These are phyloP conservation scores for Stenurella melanura DNA, from an alignment of 2,888 invertebrate genomes.

Conservation along the genomic window DNA sequence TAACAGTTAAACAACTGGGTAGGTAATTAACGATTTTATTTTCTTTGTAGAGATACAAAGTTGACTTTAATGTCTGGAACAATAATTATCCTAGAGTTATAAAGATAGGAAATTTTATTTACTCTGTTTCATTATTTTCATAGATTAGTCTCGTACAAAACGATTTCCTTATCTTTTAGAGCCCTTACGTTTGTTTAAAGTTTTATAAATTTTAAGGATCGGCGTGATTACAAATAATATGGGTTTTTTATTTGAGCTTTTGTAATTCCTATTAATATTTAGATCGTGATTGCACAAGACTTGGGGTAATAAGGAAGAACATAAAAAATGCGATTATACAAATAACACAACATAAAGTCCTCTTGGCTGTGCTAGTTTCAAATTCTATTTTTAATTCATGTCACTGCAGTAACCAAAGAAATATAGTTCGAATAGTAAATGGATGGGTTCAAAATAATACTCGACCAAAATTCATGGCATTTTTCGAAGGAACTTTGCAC, in stretches of 20 bases:
- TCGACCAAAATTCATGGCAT: too few relatives aligned
- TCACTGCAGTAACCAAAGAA: too few relatives aligned
- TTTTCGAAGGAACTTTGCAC: too few relatives aligned
- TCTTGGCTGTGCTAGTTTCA: too few relatives aligned
- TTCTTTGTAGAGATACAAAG: slow-evolving; percentile 29
- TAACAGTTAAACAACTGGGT: slow-evolving; percentile 9
- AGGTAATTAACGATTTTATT: slow-evolving; percentile 28
- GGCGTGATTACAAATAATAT: not conserved
- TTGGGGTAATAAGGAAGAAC: not conserved
- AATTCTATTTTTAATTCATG: too few relatives aligned
- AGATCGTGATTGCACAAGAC: not conserved
- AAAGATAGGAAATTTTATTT: slow-evolving; percentile 23
- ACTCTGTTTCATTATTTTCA: slow-evolving; percentile 9
- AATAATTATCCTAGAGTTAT: slow-evolving; percentile 29
- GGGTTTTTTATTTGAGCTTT: not conserved
- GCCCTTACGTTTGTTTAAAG: not conserved
- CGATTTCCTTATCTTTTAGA: not conserved
- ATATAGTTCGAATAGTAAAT: too few relatives aligned
- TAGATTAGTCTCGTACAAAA: slow-evolving; percentile 7
- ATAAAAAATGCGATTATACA: too few relatives aligned
- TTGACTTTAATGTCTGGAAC: slow-evolving; percentile 21
- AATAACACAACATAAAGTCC: too few relatives aligned
- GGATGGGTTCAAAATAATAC: too few relatives aligned
- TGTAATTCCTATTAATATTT: not conserved
- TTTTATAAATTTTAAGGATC: not conserved